Evolutionary conservation across 2,888 invertebrate species (phyloP).

Genomic region (Eugnorisma glareosa): DNA sequence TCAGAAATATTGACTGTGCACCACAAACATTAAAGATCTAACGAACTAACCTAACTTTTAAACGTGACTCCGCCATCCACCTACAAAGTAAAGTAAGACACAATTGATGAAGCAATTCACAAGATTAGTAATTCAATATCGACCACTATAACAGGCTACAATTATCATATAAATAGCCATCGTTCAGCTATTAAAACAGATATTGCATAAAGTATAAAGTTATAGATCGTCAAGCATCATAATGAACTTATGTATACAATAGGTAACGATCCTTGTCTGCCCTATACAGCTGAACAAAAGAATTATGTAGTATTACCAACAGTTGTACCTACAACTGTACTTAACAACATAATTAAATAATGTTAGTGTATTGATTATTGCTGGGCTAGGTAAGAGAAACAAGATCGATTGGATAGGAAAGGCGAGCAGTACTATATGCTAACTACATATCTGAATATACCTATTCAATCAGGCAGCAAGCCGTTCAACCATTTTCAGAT

Average conservation of each 20-base stretch:
- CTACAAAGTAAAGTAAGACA: neutral
- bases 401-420: neutral
- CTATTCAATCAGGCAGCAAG: neutral
- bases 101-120: conserved; percentile 28
- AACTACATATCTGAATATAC: neutral
- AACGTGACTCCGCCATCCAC: too few relatives aligned
- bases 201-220: conserved; percentile 48
- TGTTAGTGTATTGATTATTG: neutral
- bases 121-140: conserved; percentile 47
- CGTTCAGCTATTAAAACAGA: conserved; percentile 42
- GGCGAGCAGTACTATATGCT: neutral
- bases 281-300: conserved; percentile 41
- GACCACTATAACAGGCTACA: conserved; percentile 6
- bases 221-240: conserved; percentile 51
- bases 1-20: neutral
- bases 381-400: neutral
- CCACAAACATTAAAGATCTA: neutral
- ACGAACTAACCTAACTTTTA: neutral
- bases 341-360: conserved; percentile 1
- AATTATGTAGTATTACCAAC: conserved; percentile 14
- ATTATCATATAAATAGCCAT: conserved; percentile 49
- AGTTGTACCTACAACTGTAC: conserved; percentile 11
- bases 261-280: conserved; percentile 22
- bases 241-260: conserved; percentile 44
- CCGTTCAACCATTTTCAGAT: neutral